Conservation (phyloP, 2,113 vertebrate species). For the Chaetorhynchus papuensis region DNA sequence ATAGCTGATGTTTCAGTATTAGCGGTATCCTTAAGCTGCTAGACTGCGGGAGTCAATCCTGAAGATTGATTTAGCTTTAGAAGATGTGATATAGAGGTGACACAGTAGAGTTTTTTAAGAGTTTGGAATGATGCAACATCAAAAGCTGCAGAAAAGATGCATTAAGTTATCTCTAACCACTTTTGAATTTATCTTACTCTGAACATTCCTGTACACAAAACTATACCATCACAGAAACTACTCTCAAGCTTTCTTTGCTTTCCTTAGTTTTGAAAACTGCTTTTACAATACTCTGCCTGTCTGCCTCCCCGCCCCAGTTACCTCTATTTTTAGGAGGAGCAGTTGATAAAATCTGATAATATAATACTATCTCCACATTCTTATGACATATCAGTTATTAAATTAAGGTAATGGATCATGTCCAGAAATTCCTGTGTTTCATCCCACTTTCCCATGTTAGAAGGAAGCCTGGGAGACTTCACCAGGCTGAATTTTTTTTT, state of each 20-base stretch:
- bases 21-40: background rate
- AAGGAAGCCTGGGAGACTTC: background rate
- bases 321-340: background rate
- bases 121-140: background rate
- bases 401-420: background rate
- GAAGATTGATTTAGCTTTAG: slow-evolving; percentile 21
- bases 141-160: background rate
- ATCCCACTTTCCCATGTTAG: background rate
- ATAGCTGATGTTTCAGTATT: background rate
- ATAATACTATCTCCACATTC: background rate
- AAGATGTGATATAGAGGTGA: background rate
- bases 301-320: background rate
- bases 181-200: background rate
- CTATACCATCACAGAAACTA: background rate
- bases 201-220: background rate
- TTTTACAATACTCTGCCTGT: background rate
- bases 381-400: background rate
- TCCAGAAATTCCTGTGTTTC: background rate
- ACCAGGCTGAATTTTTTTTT: background rate
- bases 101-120: background rate
- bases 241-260: background rate
- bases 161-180: background rate
- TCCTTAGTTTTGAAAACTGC: background rate
- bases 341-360: background rate
- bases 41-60: background rate